Base-by-base conservation (phyloP, 2,888 invertebrate genomes). In the Tethea ocularis region DNA sequence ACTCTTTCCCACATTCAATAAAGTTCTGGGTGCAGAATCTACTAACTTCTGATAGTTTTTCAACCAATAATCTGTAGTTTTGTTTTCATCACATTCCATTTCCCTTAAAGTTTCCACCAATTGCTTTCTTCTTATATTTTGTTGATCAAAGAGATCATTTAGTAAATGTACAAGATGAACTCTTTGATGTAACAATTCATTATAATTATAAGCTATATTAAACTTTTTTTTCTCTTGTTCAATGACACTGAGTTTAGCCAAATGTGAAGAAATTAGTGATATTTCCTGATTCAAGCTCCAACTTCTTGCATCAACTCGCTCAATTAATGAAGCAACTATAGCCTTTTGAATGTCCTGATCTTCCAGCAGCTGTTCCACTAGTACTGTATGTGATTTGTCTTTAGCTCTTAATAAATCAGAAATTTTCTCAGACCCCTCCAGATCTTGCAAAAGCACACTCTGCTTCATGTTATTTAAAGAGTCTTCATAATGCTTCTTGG, bases 41-140 rank as follows among this genome's bases (percentile, higher is more conserved):
- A 98, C 93, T 52, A 98, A 87, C 68, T 95, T 94, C 84, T 98
- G 98, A 84, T 97, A 98, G 84, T 97, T 97, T 76, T 94, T 93
- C 66, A 97, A 86, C 96, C 96, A 96, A 82, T 96, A 96, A 77
- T 95, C 95, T 70, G 93, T 88, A 1, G 90, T 84, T 56, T 82
- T 87, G 67, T 89, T 88, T 61, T 87, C 91, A 68, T 93, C 89
- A 68, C 69, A 89, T 84, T 98, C 97, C 93, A 97, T 96, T 77
- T 95, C 95, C 72, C 94, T 93, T 74, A 97, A 87, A 0, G 96
- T 96, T 17, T 95, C 93, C 61, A 96, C 84, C 56, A 97, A 87
- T 78, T 96, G 95, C 61, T 93, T 86, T 68, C 95, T 93, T 68
- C 96, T 92, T 67, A 94, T 93, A 71, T 94, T 94, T 83, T 96